Evolutionary conservation across 2,797 vertebrate genomes (phyloP).

Genomic region (Momotus momota): DNA sequence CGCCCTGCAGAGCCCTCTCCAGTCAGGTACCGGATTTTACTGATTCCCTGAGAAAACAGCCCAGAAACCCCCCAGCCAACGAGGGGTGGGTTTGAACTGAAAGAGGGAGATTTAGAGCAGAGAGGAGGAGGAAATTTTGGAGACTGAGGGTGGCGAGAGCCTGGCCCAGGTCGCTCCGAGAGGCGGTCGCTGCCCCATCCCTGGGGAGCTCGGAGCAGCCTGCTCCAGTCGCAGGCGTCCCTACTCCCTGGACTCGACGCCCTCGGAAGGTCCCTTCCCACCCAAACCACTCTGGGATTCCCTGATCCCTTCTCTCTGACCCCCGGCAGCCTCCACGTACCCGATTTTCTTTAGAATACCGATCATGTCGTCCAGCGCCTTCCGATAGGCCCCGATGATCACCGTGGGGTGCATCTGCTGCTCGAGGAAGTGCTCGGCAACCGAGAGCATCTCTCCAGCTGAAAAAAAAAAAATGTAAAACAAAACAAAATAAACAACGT

Average conservation of each 20-base stretch:
- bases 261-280: no score
- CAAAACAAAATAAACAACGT: no score
- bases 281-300: no score
- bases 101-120: neutral
- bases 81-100: neutral
- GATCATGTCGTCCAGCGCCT: conserved; percentile 94
- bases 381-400: conserved; percentile 92
- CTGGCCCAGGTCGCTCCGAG: neutral
- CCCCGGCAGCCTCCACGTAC: conserved; percentile 57
- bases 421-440: conserved; percentile 94
- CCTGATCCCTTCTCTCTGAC: neutral
- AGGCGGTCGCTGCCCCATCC: neutral
- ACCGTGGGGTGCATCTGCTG: conserved; percentile 97
- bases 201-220: neutral
- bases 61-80: neutral
- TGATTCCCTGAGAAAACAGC: neutral
- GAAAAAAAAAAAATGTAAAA: neutral
- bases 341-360: conserved; percentile 88
- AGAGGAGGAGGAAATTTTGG: neutral
- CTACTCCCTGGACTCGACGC: no score
- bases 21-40: neutral
- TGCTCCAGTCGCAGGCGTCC: no score
- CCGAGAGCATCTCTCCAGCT: conserved; percentile 96
- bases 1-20: neutral
- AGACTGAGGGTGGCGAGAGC: neutral